A percentile compares a stretch with the other conserved stretches of the same genome.
Evolutionary conservation across 1,140 invertebrate species (phyloP).

Genomic region (Drosophila navojoa): DNA sequence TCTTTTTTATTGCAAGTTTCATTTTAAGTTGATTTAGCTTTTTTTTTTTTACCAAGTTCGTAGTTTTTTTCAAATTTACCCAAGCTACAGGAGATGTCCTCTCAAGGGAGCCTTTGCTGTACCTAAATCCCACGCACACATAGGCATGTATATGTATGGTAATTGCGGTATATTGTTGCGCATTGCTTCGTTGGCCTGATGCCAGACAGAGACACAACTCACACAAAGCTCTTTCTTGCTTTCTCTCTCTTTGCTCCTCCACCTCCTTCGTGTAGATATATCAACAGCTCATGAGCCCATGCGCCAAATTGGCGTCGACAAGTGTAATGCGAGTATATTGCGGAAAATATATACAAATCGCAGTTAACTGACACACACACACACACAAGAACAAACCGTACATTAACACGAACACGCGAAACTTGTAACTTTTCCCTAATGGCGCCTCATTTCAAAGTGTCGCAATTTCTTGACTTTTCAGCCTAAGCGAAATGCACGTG

Average conservation of each 20-base stretch:
- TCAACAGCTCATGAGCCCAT: constrained; percentile 1
- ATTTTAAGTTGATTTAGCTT: not conserved
- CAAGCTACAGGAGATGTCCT: not conserved
- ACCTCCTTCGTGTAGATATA: not conserved
- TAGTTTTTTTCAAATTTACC: too few relatives aligned
- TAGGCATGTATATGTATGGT: constrained; percentile 7
- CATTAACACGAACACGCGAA: not conserved
- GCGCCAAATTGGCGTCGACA: constrained; percentile 45
- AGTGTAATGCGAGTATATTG: constrained; percentile 44
- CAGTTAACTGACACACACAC: constrained; percentile 32
- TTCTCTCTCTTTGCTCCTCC: not conserved
- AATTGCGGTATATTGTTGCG: constrained; percentile 49
- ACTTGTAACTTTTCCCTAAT: not conserved
- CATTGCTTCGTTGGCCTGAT: constrained; percentile 42
- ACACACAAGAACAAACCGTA: constrained; percentile 14
- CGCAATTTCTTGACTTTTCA: constrained; percentile 12
- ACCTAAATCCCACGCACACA: constrained; percentile 5
- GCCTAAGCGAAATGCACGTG: constrained; percentile 42
- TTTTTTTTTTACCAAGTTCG: not conserved
- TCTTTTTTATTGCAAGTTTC: too few relatives aligned
- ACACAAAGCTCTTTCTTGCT: too few relatives aligned
- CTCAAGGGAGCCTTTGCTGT: not conserved
- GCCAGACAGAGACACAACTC: constrained; percentile 27
- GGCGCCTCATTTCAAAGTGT: constrained; percentile 12
- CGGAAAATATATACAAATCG: constrained; percentile 48